Conservation (phyloP, 2,797 vertebrate genomes). For the Calcarius lapponicus region DNA sequence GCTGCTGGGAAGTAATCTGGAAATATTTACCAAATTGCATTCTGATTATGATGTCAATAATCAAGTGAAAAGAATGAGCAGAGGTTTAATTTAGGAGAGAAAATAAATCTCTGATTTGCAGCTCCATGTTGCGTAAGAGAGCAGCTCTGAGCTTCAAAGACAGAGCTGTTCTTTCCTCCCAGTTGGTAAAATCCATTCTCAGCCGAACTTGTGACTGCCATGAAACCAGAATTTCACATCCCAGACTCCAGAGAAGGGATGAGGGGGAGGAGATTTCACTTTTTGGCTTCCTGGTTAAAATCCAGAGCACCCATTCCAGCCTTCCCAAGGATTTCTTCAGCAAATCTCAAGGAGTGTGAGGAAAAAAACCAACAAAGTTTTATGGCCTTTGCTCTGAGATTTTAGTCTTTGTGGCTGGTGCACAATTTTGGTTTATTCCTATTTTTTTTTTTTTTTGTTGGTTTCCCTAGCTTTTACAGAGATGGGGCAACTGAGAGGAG, state of each 20-base stretch:
- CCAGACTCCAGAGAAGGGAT: background rate
- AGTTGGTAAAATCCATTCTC: constrained; percentile 23
- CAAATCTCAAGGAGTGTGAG: background rate
- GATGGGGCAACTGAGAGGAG: background rate
- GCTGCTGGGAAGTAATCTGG: constrained; percentile 28
- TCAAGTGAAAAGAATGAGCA: background rate
- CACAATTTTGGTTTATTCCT: background rate
- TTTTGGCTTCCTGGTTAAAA: background rate
- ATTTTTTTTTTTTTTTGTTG: fast-evolving
- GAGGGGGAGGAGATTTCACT: background rate
- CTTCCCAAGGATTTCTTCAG: constrained; percentile 2
- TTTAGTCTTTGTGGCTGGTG: background rate
- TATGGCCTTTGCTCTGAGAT: background rate
- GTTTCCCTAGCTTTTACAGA: background rate
- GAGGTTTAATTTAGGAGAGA: background rate
- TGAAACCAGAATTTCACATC: background rate
- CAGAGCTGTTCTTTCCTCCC: background rate
- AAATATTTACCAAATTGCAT: constrained; percentile 28
- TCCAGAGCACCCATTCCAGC: background rate
- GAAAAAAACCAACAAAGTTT: background rate
- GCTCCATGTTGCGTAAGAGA: background rate
- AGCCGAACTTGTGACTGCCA: background rate
- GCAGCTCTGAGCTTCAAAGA: constrained; percentile 19
- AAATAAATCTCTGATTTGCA: constrained; percentile 25
- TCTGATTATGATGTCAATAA: background rate